phyloP scores from a whole-genome alignment of 2,797 vertebrate genomes.

The Ptychobarbus kaznakovi region DNA sequence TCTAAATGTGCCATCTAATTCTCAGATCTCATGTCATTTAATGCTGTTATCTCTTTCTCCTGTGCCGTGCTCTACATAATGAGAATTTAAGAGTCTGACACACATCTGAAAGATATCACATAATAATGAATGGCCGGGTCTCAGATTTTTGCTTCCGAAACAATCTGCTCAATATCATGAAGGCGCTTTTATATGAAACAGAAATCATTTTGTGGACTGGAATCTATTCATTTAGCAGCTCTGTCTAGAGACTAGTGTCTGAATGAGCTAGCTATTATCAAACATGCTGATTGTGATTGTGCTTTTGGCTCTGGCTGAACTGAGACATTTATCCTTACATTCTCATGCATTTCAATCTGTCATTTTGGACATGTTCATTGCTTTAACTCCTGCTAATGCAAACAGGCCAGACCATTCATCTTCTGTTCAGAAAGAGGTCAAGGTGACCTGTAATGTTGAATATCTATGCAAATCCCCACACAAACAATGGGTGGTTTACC shows the following conservation, averaged over 20 bases:
- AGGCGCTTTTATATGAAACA: conserved; percentile 11
- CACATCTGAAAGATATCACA: conserved; percentile 36
- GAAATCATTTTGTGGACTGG: conserved; percentile 15
- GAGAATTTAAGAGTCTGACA: conserved; percentile 41
- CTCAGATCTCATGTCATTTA: conserved; percentile 51
- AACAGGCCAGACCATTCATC: neutral
- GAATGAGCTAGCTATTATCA: conserved; percentile 20
- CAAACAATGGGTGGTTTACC: conserved; percentile 26
- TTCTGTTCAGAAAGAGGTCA: neutral
- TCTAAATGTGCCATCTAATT: conserved; percentile 40
- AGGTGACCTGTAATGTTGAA: conserved; percentile 41
- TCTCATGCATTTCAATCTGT: neutral
- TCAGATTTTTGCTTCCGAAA: conserved; percentile 11
- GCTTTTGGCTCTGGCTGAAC: neutral
- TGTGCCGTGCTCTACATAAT: neutral
- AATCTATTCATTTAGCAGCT: conserved; percentile 5
- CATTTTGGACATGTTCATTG: conserved; percentile 1
- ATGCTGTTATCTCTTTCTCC: conserved; percentile 33
- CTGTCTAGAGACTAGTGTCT: neutral
- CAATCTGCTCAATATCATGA: conserved; percentile 16
- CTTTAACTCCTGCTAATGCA: neutral
- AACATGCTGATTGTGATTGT: neutral
- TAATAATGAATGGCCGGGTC: conserved; percentile 40
- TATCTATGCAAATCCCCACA: conserved; percentile 35
- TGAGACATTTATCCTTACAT: conserved; percentile 24